A percentile compares a stretch with the other conserved stretches of the same genome.
Evolutionary conservation across 2,888 invertebrate genomes (phyloP).

Genomic region (Corythucha ciliata): DNA sequence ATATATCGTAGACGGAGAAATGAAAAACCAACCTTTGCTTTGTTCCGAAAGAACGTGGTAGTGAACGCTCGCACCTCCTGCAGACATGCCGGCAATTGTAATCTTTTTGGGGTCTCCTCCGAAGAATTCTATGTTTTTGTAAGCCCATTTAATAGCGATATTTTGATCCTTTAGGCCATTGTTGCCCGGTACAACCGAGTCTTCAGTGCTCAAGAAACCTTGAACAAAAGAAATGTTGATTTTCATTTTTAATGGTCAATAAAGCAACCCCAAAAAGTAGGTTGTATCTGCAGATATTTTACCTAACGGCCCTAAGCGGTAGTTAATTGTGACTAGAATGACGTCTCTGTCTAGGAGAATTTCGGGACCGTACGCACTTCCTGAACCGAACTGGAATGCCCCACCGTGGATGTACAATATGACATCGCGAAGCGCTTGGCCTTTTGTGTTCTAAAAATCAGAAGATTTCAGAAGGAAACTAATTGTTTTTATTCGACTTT

Average conservation of each 20-base stretch:
- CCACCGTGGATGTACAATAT: conserved; percentile 39
- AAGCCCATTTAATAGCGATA: conserved; percentile 59
- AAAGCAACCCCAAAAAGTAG: background rate
- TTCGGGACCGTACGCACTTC: conserved; percentile 33
- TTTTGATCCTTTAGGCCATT: conserved; percentile 64
- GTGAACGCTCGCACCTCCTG: conserved; percentile 47
- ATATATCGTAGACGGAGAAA: too few relatives aligned
- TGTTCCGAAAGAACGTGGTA: conserved; percentile 57
- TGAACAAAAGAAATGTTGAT: too few relatives aligned
- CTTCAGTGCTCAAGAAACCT: conserved; percentile 68
- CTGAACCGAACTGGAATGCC: conserved; percentile 34
- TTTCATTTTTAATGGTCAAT: too few relatives aligned
- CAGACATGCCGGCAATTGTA: conserved; percentile 52
- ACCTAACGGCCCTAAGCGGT: conserved; percentile 38
- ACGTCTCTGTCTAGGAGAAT: conserved; percentile 36
- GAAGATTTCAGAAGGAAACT: too few relatives aligned
- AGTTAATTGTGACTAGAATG: conserved; percentile 38
- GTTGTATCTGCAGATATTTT: too few relatives aligned
- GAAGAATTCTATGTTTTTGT: conserved; percentile 41
- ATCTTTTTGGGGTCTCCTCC: conserved; percentile 54
- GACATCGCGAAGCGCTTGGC: too few relatives aligned
- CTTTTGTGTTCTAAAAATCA: too few relatives aligned
- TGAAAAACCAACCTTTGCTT: too few relatives aligned
- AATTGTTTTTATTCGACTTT: too few relatives aligned
- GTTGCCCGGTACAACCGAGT: conserved; percentile 57